A percentile compares a stretch with the other conserved stretches of the same genome.
Evolutionary conservation across 2,113 vertebrate species (phyloP).

Genomic region (Malurus elegans): DNA sequence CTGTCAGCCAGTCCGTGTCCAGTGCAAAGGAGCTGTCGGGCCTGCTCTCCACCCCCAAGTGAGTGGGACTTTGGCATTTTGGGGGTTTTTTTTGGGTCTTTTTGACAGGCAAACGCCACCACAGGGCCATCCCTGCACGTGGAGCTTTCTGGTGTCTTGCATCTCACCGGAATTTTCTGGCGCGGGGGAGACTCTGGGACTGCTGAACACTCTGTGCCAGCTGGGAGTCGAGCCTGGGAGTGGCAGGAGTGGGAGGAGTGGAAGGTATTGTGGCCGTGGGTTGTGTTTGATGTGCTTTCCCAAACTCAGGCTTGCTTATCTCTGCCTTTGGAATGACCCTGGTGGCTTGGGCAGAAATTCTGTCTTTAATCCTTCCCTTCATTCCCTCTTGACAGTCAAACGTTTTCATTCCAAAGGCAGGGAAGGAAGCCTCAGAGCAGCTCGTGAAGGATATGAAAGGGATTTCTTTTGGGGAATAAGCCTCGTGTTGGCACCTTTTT

Average conservation of each 20-base stretch:
- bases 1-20: constrained; percentile 63
- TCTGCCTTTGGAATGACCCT: background rate
- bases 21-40: constrained; percentile 86
- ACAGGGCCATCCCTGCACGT: rapidly evolving
- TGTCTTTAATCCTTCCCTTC: background rate
- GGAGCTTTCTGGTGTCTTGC: background rate
- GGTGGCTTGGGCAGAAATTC: background rate
- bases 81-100: background rate
- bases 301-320: background rate
- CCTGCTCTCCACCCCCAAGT: constrained; percentile 86
- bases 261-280: background rate
- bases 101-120: rapidly evolving
- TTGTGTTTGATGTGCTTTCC: rapidly evolving
- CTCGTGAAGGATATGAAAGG: rapidly evolving
- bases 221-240: rapidly evolving
- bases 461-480: background rate
- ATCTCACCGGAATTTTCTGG: background rate
- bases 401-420: background rate
- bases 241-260: background rate
- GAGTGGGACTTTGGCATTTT: constrained; percentile 28
- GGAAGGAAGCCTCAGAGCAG: background rate
- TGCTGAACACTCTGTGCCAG: background rate
- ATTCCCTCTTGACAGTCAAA: background rate
- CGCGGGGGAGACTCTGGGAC: background rate
- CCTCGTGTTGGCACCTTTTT: rapidly evolving